Percentiles rank a stretch among this genome's conserved stretches.
phyloP scores from a whole-genome alignment of 2,797 vertebrate species.

The Lithobates sylvaticus region DNA sequence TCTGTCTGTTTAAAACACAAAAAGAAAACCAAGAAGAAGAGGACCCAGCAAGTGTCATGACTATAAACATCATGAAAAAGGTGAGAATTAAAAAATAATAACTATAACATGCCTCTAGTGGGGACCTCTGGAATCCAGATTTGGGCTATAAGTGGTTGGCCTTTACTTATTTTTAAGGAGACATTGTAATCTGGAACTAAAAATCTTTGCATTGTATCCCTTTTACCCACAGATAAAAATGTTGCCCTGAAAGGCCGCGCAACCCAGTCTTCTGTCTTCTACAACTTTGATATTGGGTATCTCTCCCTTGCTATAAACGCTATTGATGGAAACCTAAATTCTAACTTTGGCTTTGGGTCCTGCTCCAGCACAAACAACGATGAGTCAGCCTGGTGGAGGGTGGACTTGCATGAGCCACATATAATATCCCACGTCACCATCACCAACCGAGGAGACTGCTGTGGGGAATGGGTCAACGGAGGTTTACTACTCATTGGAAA shows the following conservation, averaged over 20 bases:
- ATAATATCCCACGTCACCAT: neutral
- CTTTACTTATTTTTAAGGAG: too few species aligned
- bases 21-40: too few species aligned
- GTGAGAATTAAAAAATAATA: too few species aligned
- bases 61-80: too few species aligned
- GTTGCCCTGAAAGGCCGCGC: neutral
- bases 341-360: neutral
- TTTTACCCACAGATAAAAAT: neutral
- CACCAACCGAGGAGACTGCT: conserved; percentile 5
- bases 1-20: too few species aligned
- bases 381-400: neutral
- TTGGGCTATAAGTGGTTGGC: too few species aligned
- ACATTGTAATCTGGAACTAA: too few species aligned
- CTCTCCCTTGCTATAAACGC: neutral
- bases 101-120: too few species aligned
- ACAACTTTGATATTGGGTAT: neutral
- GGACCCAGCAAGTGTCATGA: too few species aligned
- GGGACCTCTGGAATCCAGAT: too few species aligned
- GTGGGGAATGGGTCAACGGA: neutral
- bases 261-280: neutral
- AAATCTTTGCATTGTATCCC: neutral
- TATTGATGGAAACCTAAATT: neutral
- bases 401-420: neutral
- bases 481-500: neutral
- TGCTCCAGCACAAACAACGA: conserved; percentile 4